Conservation (phyloP, 2,888 invertebrate genomes). For the Cantharis rufa region DNA sequence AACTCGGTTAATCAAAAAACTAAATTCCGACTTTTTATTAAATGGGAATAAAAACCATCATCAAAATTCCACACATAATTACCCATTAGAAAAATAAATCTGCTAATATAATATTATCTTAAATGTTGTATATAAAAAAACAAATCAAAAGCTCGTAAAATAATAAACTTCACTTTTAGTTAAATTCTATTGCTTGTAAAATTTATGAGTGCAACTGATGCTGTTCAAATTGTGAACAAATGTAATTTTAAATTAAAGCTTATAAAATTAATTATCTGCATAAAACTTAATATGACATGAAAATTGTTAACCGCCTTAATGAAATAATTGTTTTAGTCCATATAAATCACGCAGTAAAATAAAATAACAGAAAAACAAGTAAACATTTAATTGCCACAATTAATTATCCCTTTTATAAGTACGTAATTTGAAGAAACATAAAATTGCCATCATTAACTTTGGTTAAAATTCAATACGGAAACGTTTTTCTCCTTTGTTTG, state of each 20-base stretch:
- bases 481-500: conserved; percentile 9
- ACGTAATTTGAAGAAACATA: not conserved
- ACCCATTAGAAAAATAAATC: not conserved
- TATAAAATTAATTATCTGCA: conserved; percentile 3
- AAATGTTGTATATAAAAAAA: not conserved
- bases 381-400: conserved; percentile 4
- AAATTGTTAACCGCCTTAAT: conserved; percentile 1
- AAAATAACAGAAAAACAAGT: not conserved
- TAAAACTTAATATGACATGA: conserved; percentile 1
- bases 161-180: not conserved
- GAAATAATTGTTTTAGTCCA: conserved; percentile 5
- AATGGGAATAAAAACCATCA: not conserved
- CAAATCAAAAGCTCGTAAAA: not conserved
- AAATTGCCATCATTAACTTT: conserved; percentile 6
- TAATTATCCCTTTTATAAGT: not conserved
- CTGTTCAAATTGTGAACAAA: not conserved
- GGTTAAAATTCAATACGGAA: conserved; percentile 9
- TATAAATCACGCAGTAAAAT: not conserved
- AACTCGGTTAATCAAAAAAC: not conserved
- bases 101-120: not conserved
- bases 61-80: not conserved
- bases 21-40: not conserved
- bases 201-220: not conserved
- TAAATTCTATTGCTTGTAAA: not conserved
- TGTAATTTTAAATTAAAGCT: not conserved